These are phyloP conservation scores for Ptilorrhoa leucosticta DNA, from an alignment of 2,113 vertebrate genomes.

Conservation along the genomic window DNA sequence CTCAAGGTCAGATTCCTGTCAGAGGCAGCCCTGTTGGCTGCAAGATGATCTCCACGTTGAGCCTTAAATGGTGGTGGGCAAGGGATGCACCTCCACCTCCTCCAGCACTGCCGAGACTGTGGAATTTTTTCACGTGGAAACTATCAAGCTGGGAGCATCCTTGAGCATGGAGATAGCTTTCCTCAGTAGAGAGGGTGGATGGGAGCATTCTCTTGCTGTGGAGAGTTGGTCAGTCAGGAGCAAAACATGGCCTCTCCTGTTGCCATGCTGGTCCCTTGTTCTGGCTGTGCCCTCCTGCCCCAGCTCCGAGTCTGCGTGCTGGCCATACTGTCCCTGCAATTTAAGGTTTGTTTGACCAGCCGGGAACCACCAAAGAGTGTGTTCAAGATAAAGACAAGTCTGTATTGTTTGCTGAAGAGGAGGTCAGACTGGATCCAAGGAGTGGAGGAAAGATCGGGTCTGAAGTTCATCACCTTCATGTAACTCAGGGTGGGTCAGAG, in stretches of 20 bases:
- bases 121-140: background rate
- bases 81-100: background rate
- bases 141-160: background rate
- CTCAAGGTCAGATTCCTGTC: background rate
- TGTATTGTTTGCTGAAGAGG: background rate
- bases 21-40: background rate
- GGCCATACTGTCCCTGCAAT: background rate
- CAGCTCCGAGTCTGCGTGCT: background rate
- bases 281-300: background rate
- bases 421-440: background rate
- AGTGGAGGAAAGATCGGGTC: background rate
- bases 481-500: background rate
- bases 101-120: fast-evolving
- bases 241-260: background rate
- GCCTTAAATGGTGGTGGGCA: background rate
- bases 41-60: fast-evolving
- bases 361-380: background rate
- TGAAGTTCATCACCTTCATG: background rate
- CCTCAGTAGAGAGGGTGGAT: fast-evolving
- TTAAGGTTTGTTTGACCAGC: background rate
- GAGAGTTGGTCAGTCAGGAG: background rate
- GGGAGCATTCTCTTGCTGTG: background rate
- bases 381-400: background rate
- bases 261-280: background rate
- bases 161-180: background rate